Evolutionary conservation across 2,888 invertebrate species (phyloP), one percentile per base, ranked within the genome.

Genomic region (Lasioglossum leucozonium): DNA sequence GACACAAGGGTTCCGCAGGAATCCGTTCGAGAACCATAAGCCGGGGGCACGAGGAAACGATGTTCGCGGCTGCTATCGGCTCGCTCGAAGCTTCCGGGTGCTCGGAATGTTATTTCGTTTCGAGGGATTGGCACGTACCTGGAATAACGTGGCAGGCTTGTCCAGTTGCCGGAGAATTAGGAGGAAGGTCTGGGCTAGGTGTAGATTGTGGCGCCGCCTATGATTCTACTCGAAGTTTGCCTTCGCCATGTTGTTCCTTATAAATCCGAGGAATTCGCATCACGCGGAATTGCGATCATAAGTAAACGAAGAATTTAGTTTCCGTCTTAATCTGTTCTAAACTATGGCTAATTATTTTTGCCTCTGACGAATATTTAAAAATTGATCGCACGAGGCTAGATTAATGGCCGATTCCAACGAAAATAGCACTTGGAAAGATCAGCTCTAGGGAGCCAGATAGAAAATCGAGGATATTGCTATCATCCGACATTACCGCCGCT

Each of bases 21-120:
- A 65, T 65, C 18, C 34, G 65, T 2, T 30, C 18, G 65, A 65
- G 65, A 65, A 65, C 30, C 18, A 30, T 51, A 51, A 34, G 65
- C 65, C 65, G 34, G 18, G 65, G 65, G 65, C 65, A 65, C 65
- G 65, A 65, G 65, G 34, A 62, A 62, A 62, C 34, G 18, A 65
- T 65, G 65, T 65, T 34, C 65, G 34, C 65, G 4, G 34, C 65
- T 62, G 65, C 18, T 65, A 65, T 65, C 34, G 65, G 34, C 65
- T 65, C 0, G 30, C 30, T 30, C 4, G 65, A 65, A 65, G 65
- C 65, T 65, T 65, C 65, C 65, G 65, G 34, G 65, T 65, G 65
- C 34, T 18, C 65, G 18, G 65, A 65, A 65, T 34, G 34, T 65
- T 65, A 34, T 65, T 65, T 34, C 65, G 34, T 65, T 65, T 34